Evolutionary conservation across 2,797 vertebrate species (phyloP).

Genomic region (Gobio occitaniae): DNA sequence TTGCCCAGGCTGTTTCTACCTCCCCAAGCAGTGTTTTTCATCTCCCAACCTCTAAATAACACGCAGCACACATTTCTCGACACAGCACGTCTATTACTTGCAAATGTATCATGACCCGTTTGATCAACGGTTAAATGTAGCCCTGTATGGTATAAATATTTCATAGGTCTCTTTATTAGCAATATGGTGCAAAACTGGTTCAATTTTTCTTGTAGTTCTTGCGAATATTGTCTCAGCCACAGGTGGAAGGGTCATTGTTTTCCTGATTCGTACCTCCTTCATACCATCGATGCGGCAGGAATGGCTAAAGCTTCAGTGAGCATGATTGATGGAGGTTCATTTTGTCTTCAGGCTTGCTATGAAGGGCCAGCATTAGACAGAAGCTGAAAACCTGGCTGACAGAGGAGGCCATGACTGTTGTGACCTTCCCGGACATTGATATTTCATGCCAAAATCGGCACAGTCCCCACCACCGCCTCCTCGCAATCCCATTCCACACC

Average conservation of each 20-base stretch:
- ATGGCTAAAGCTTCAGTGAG: slow-evolving; percentile 70
- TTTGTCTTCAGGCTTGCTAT: slow-evolving; percentile 74
- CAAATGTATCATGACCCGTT: slow-evolving; percentile 20
- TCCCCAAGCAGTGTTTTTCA: slow-evolving; percentile 49
- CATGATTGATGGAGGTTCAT: slow-evolving; percentile 79
- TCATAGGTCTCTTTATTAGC: slow-evolving; percentile 43
- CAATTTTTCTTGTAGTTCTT: slow-evolving; percentile 23
- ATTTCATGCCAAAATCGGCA: slow-evolving; percentile 36
- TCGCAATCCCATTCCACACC: slow-evolving; percentile 29
- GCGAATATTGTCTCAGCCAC: slow-evolving; percentile 17
- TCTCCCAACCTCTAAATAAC: slow-evolving; percentile 50
- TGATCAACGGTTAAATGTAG: slow-evolving; percentile 51
- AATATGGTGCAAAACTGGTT: slow-evolving; percentile 17
- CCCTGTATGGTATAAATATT: slow-evolving; percentile 49
- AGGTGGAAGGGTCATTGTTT: slow-evolving; percentile 22
- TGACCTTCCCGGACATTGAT: slow-evolving; percentile 77
- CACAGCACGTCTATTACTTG: slow-evolving; percentile 27
- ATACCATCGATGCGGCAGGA: slow-evolving; percentile 53
- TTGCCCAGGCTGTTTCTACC: slow-evolving; percentile 52
- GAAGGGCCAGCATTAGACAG: slow-evolving; percentile 68
- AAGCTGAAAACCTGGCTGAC: slow-evolving; percentile 72
- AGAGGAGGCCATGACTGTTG: slow-evolving; percentile 78
- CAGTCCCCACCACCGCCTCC: neutral
- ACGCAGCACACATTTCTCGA: slow-evolving; percentile 31
- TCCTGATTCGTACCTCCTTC: slow-evolving; percentile 42